These are phyloP conservation scores for Serilophus lunatus DNA, from an alignment of 2,113 vertebrate species.

Conservation along the genomic window DNA sequence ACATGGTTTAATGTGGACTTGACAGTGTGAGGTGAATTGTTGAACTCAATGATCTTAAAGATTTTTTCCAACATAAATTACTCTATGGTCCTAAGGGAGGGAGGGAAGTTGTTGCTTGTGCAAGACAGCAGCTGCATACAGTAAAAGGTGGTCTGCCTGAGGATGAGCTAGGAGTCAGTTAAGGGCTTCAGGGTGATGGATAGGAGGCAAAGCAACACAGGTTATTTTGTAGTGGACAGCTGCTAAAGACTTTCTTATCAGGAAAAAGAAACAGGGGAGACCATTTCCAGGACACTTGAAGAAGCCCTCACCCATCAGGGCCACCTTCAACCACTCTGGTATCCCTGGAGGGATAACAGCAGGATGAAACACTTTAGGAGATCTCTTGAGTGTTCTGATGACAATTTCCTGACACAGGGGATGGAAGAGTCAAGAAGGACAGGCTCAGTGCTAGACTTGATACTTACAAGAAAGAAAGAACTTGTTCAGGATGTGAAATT, in stretches of 20 bases:
- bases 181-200: no score
- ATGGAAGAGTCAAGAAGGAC: neutral
- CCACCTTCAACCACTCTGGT: neutral
- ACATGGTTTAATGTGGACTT: neutral
- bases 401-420: neutral
- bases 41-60: neutral
- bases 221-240: neutral
- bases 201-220: neutral
- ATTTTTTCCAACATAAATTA: neutral
- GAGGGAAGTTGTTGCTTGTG: neutral
- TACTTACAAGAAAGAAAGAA: neutral
- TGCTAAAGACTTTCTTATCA: neutral
- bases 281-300: neutral
- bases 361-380: neutral
- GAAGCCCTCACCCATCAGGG: no score
- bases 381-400: neutral
- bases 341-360: neutral
- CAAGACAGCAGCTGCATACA: neutral
- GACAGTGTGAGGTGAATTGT: neutral
- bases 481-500: neutral
- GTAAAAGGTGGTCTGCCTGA: neutral
- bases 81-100: neutral
- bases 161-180: neutral
- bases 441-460: neutral
- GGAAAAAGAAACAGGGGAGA: neutral